Conservation (phyloP, 2,797 vertebrate species). For the Serranus cabrilla region DNA sequence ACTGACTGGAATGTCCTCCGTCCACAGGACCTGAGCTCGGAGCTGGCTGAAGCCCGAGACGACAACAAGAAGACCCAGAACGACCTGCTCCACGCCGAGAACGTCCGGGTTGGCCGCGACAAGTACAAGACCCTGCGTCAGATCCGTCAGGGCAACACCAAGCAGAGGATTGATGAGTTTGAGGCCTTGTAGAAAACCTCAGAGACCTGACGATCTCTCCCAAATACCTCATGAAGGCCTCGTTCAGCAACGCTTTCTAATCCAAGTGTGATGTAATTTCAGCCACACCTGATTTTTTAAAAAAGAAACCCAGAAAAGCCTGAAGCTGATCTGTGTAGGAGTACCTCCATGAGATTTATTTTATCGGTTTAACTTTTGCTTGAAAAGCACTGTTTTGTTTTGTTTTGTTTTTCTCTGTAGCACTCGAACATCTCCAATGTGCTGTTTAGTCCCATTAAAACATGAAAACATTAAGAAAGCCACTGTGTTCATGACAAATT, state of each 20-base stretch:
- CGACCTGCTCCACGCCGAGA: constrained; percentile 93
- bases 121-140: constrained; percentile 99
- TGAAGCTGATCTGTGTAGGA: constrained; percentile 9
- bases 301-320: constrained; percentile 27
- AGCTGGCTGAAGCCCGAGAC: constrained; percentile 90
- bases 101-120: constrained; percentile 92
- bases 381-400: constrained; percentile 24
- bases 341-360: constrained; percentile 30
- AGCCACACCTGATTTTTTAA: constrained; percentile 23
- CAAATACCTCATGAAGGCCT: constrained; percentile 49
- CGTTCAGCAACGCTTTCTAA: constrained; percentile 15
- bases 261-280: constrained; percentile 33
- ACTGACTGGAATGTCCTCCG: background rate
- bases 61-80: constrained; percentile 91
- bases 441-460: constrained; percentile 35
- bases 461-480: background rate
- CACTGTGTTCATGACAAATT: constrained; percentile 18
- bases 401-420: constrained; percentile 20
- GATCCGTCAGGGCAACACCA: constrained; percentile 98
- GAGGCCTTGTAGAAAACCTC: constrained; percentile 90
- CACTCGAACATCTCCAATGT: constrained; percentile 52
- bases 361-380: constrained; percentile 28
- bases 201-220: constrained; percentile 22
- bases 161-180: constrained; percentile 98
- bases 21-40: constrained; percentile 90